Base-by-base conservation (phyloP, 2,888 invertebrate species). In the Biston stratarius region DNA sequence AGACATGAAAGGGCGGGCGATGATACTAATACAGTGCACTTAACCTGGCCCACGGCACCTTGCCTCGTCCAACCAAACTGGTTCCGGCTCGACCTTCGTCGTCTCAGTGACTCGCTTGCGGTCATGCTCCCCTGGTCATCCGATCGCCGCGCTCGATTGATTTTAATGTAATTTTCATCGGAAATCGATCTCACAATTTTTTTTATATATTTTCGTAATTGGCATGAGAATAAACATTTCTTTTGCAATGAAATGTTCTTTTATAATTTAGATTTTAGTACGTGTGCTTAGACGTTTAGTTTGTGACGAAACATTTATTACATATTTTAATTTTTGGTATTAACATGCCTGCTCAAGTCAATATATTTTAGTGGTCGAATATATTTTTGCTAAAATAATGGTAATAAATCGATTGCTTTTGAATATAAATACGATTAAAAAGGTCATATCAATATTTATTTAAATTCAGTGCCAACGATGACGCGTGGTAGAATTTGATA, bases 1-100 rank as follows among this genome's bases (percentile, higher is more conserved):
- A 83, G 85, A 89, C 90, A 88, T 87, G 88, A 91, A 92, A 92
- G 91, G 91, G 91, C 90, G 84, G 85, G 83, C 89, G 91, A 89
- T 88, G 90, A 90, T 88, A 88, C 83, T 92, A 92, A 90, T 91
- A 87, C 87, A 89, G 86, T 87, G 91, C 89, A 91, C 89, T 91
- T 91, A 92, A 90, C 88, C 87, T 84, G 87, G 89, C 87, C 87
- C 79, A 80, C 85, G 88, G 91, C 93, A 92, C 92, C 92, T 93
- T 92, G 92, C 89, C 82, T 86, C 89, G 83, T 87, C 87, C 90
- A 84, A 85, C 84, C 84, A 90, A 93, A 94, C 93, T 88, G 92
- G 93, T 94, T 94, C 82, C 77, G 71, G 72, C 78, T 75, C 91
- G 92, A 91, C 92, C 92, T 92, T 92, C 91, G 86, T 80, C 79